Conservation (phyloP, 2,113 vertebrate species). For the Panthera uncia region DNA sequence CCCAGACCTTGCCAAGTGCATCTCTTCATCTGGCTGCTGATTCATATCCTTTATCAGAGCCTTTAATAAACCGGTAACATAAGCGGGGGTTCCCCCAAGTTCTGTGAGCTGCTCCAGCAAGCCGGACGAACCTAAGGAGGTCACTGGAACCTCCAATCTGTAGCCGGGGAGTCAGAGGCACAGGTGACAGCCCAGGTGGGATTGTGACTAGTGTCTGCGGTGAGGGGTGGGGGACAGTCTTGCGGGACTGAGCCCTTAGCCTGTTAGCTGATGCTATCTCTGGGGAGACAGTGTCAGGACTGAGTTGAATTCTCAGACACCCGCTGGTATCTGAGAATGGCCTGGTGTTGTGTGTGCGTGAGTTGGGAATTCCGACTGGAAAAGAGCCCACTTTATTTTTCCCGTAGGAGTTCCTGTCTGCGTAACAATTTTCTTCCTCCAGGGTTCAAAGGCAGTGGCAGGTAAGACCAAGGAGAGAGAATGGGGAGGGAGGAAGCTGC, state of each 20-base stretch:
- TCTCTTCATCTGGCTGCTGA: background rate
- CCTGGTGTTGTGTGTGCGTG: background rate
- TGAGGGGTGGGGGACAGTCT: background rate
- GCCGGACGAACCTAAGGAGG: background rate
- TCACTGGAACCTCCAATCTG: background rate
- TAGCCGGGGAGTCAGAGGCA: background rate
- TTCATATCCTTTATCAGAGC: background rate
- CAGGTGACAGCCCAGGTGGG: background rate
- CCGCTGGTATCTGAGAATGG: background rate
- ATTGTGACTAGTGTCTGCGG: background rate
- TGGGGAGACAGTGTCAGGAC: background rate
- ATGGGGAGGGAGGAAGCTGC: background rate
- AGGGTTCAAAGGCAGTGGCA: background rate
- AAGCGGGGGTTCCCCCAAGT: background rate
- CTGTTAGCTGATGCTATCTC: background rate
- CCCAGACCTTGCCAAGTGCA: background rate
- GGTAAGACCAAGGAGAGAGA: background rate
- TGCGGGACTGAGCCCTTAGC: background rate
- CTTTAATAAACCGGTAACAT: background rate
- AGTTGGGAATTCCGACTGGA: background rate
- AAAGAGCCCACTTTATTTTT: background rate
- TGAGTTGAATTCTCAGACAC: background rate
- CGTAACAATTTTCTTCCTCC: background rate
- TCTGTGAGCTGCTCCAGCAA: background rate
- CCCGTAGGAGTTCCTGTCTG: background rate